These are phyloP conservation scores for Crax fasciolata DNA, from an alignment of 2,797 vertebrate species.

Conservation along the genomic window DNA sequence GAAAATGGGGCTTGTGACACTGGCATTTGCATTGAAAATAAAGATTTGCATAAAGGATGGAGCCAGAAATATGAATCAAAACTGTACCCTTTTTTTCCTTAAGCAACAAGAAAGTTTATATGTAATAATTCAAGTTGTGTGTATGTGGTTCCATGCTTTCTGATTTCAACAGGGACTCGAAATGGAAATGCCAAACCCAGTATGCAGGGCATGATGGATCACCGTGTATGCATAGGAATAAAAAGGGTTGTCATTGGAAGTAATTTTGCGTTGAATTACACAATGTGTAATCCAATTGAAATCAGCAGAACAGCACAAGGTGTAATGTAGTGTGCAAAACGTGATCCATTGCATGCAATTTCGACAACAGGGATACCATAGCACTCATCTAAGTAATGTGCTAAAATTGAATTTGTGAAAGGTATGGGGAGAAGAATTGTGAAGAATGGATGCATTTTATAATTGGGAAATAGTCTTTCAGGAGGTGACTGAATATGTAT, in stretches of 20 bases:
- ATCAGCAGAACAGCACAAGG: conserved; percentile 72
- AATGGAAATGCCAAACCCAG: conserved; percentile 67
- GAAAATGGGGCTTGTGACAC: not conserved
- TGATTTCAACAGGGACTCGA: conserved; percentile 71
- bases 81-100: not conserved
- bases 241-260: conserved; percentile 72
- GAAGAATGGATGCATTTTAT: conserved; percentile 27
- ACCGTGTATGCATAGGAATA: conserved; percentile 76
- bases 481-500: not conserved
- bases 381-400: conserved; percentile 56
- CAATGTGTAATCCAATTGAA: conserved; percentile 77
- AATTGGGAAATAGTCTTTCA: conserved; percentile 43
- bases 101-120: conserved; percentile 47
- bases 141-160: conserved; percentile 68
- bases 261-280: conserved; percentile 79
- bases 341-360: conserved; percentile 66
- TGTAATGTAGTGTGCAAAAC: conserved; percentile 78
- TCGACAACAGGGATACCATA: conserved; percentile 29
- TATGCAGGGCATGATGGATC: conserved; percentile 73
- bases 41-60: conserved; percentile 6
- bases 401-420: conserved; percentile 67
- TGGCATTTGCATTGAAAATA: not conserved
- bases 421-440: conserved; percentile 35
- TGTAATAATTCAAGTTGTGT: conserved; percentile 60
- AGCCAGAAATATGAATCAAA: conserved; percentile 14